Base-by-base conservation (phyloP, 1,140 invertebrate genomes). In the Mercenaria mercenaria region DNA sequence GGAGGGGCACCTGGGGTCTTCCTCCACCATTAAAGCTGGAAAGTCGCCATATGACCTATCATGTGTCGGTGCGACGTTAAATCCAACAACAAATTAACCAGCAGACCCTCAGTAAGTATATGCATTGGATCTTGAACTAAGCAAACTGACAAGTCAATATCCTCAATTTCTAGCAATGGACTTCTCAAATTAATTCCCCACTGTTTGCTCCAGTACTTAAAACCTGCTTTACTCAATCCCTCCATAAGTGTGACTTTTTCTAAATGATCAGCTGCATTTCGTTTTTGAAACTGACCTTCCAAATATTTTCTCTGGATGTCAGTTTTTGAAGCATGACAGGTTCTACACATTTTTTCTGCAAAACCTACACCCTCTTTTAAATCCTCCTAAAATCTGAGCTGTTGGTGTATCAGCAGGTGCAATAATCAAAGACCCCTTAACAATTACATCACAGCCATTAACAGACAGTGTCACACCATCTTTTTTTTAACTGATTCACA, bases 181-280 rank as follows among this genome's bases (percentile, higher is more conserved):
- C 83, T 86, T 29, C 32, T 86, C 2, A 4, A 26, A 74, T 86
- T 72, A 18, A 86, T 85, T 56, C 83, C 83, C 83, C 67, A 86
- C 4, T n/a, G 3, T 18, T 52, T 86, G 34, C 69, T 74, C 67
- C 83, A 74, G 47, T 86, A 86, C 37, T 29, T 50, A 4, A 11
- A 4, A 20, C 10, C 72, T 6, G 11, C 11, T n/a, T 3, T 50
- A 26, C 15, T 76, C 72, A 76, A 41, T 47, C 41, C 4, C 6
- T 2, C 41, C 39, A 76, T 6, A 23, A 43, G 61, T 8, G 2
- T n/a, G 8, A 29, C 4, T 18, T 26, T 29, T 32, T 67, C 29
- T 8, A 32, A 11, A 67, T 67, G 61, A 6, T 67, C 26, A 67
- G 3, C 29, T 20, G 6, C 2, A 4, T 4, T n/a, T 34, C 61